Conservation (phyloP, 1,140 invertebrate species). For the Zelostemma sp. region DNA sequence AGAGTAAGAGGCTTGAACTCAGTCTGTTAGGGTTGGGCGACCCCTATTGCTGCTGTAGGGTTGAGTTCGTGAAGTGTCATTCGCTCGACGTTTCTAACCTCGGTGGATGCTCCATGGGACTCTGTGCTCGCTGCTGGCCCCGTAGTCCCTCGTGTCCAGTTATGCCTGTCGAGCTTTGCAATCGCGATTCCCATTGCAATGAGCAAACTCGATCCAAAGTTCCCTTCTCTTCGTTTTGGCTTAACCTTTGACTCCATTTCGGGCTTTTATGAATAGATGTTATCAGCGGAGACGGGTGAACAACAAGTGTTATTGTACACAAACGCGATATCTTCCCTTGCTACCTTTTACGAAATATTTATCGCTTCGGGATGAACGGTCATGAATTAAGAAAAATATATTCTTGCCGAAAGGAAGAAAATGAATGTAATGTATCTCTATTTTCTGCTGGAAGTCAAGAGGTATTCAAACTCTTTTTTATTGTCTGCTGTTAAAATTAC, state of each 20-base stretch:
- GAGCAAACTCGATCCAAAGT: constrained; percentile 35
- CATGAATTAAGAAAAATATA: no score
- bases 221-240: constrained; percentile 6
- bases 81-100: constrained; percentile 47
- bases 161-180: constrained; percentile 27
- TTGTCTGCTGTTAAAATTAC: constrained; percentile 7
- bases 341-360: not conserved
- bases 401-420: no score
- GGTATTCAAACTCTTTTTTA: not conserved
- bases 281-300: constrained; percentile 12
- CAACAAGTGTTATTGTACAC: not conserved
- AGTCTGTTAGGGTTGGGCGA: constrained; percentile 47
- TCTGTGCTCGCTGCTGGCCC: constrained; percentile 9
- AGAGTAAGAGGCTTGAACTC: constrained; percentile 58
- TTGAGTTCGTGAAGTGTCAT: constrained; percentile 55
- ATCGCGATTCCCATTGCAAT: constrained; percentile 35
- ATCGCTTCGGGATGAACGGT: not conserved
- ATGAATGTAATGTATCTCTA: constrained; percentile 3
- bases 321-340: not conserved
- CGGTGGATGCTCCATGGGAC: constrained; percentile 15
- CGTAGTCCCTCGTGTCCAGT: constrained; percentile 33
- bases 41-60: constrained; percentile 26
- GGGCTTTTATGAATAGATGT: constrained; percentile 34
- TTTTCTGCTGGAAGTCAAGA: not conserved
- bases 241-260: constrained; percentile 29